Conservation (phyloP, 30 jellyfish, hydroid and myxozoan species). For the Clytia hemisphaerica region DNA sequence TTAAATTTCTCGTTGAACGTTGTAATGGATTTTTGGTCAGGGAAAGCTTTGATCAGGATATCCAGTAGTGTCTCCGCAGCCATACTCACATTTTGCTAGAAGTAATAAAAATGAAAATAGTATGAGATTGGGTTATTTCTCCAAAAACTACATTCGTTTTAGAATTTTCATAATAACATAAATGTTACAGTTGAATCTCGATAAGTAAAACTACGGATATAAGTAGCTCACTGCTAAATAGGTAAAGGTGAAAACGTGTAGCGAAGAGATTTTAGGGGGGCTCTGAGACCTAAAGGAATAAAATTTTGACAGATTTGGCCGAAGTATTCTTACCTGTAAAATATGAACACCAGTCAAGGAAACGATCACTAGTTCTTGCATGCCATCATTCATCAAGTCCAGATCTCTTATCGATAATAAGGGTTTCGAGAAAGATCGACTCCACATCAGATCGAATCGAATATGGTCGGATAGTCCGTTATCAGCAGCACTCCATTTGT, state of each 20-base stretch:
- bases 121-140: neutral
- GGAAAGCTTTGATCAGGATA: conserved; percentile 2
- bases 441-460: conserved; percentile 75
- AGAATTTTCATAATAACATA: neutral
- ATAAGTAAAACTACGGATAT: neutral
- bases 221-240: no score
- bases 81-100: conserved; percentile 23
- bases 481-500: conserved; percentile 59
- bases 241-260: no score
- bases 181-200: neutral
- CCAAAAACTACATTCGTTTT: neutral
- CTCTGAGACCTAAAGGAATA: neutral
- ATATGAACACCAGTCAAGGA: conserved; percentile 83
- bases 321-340: conserved; percentile 54
- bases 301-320: neutral
- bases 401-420: conserved; percentile 48
- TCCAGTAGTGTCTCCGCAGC: conserved; percentile 31
- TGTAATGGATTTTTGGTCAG: neutral
- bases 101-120: neutral
- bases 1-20: no score
- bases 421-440: conserved; percentile 67
- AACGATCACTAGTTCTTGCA: conserved; percentile 74
- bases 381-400: conserved; percentile 70
- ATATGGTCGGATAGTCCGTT: conserved; percentile 21
- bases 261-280: no score